phyloP scores from a whole-genome alignment of 2,113 vertebrate genomes.

The Grammomys surdaster region DNA sequence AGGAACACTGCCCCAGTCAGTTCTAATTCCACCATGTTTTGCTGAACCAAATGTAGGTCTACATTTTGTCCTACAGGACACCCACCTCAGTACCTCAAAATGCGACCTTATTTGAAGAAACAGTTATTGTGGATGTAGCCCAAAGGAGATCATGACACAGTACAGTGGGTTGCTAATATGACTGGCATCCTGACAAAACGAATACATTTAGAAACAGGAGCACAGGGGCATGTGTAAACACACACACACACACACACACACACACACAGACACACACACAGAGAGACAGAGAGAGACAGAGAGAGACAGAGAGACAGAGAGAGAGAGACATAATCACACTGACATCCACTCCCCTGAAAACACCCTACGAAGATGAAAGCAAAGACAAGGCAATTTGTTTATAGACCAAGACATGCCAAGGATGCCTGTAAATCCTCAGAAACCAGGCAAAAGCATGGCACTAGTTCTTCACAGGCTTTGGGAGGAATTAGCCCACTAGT shows the following conservation, averaged over 20 bases:
- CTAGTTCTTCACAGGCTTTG: not conserved
- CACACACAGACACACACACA: not conserved
- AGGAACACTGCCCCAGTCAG: not conserved
- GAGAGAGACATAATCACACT: not conserved
- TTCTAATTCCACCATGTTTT: not conserved
- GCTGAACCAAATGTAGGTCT: not conserved
- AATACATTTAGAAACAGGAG: not conserved
- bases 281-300: no score
- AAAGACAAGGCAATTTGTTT: not conserved
- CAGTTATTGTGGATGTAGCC: not conserved
- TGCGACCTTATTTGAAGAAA: slow-evolving; percentile 1
- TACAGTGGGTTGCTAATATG: not conserved
- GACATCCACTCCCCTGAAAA: not conserved
- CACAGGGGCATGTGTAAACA: not conserved
- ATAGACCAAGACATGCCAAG: not conserved
- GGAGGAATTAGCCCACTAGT: not conserved
- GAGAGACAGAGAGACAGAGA: no score
- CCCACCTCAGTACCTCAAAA: not conserved
- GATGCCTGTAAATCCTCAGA: not conserved
- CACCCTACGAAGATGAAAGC: not conserved
- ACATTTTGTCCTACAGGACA: not conserved
- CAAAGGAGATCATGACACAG: not conserved
- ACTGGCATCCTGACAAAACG: not conserved
- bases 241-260: not conserved
- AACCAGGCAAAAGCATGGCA: not conserved